Evolutionary conservation across 2,888 invertebrate genomes (phyloP), one percentile per base, ranked within the genome.

Genomic region (Stenichneumon culpator): DNA sequence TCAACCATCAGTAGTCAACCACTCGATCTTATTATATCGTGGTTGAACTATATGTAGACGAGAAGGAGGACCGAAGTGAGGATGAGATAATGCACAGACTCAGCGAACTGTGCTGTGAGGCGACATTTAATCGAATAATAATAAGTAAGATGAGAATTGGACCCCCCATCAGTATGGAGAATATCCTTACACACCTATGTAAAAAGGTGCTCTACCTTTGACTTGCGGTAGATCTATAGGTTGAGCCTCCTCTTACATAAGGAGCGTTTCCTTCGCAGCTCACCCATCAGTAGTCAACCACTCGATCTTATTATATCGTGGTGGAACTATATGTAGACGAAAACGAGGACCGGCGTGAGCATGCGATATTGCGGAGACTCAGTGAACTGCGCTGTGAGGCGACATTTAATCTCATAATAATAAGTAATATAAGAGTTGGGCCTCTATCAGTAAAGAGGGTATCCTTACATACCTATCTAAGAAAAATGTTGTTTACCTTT

Each of bases 11-110:
- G 54, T 73, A 73, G 73, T 44, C 77, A 68, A 78, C 57, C 68
- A 84, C 77, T 78, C 77, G 65, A 83, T 80, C 73, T 75, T 83
- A 74, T 75, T 67, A 68, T 73, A 63, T 32, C 73, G 22, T 50
- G 39, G 22, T 28, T 73, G 39, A 57, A 68, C 73, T 79, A 68
- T 73, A 44, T 28, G 44, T n/a, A 63, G 14, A 70, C 28, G 36
- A 44, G 63, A 73, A 68, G 63, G 73, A 80, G 50, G 73, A 36
- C 68, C 60, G 16, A 9, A 0, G 4, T 5, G 19, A 19, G 16
- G 32, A 22, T 14, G 25, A 39, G 22, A 25, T 68, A 44, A 68
- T 68, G 25, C 68, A 19, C 25, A n/a, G 39, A 39, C 22, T 47
- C 60, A 1, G 22, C 22, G 44, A 68, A 68, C 57, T 11, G 25